Conservation (phyloP, 2,113 vertebrate genomes). For the Camarhynchus parvulus region DNA sequence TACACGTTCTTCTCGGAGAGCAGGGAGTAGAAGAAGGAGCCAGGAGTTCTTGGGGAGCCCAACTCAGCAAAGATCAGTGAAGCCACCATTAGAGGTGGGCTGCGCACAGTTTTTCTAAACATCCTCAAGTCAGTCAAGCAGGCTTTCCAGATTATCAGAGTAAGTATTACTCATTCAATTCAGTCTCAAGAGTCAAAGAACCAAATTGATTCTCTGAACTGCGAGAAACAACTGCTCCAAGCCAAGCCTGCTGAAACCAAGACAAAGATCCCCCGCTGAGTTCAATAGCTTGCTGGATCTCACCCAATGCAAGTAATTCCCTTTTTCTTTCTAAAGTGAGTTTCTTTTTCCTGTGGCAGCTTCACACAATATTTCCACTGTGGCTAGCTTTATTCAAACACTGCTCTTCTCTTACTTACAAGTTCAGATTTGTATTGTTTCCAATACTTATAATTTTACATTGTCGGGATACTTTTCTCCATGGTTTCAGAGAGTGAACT, state of each 20-base stretch:
- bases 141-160: not conserved
- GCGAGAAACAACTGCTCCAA: not conserved
- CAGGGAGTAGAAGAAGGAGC: accelerated
- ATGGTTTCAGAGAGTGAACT: not conserved
- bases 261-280: constrained; percentile 20
- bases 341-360: not conserved
- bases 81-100: not conserved
- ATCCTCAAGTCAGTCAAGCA: not conserved
- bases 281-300: constrained; percentile 31
- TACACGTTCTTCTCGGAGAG: accelerated
- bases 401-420: not conserved
- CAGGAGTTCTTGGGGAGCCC: not conserved
- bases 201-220: constrained; percentile 13
- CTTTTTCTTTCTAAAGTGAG: not conserved
- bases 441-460: not conserved
- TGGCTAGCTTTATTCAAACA: not conserved
- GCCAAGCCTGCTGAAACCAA: not conserved
- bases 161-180: not conserved
- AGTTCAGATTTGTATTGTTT: not conserved
- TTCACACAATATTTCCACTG: not conserved
- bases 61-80: not conserved
- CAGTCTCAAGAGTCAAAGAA: not conserved
- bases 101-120: not conserved
- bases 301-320: not conserved
- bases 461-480: not conserved